These are phyloP conservation scores for Strix aluco DNA, from an alignment of 2,113 vertebrate species.

Conservation along the genomic window DNA sequence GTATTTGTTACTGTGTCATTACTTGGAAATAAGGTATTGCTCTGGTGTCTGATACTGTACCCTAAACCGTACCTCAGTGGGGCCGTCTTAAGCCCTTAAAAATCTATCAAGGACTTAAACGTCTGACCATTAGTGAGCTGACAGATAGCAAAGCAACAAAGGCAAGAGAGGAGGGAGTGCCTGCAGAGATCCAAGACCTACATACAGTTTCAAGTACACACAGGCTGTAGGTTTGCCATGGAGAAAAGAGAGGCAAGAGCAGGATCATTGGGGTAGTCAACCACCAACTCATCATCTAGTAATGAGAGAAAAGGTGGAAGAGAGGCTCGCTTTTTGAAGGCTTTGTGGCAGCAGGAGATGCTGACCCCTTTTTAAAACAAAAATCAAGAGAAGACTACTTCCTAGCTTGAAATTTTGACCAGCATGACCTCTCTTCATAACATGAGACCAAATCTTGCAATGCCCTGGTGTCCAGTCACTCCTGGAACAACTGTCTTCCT, in stretches of 20 bases:
- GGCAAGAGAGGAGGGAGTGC: background rate
- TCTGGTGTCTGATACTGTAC: background rate
- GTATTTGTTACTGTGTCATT: background rate
- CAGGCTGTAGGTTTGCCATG: background rate
- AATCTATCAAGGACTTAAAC: background rate
- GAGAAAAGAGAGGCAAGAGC: background rate
- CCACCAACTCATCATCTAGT: background rate
- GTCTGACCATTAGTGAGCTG: background rate
- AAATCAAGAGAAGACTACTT: background rate
- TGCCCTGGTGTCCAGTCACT: background rate
- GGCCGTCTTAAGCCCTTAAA: background rate
- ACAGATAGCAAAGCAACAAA: background rate
- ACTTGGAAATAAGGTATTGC: background rate
- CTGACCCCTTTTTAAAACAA: background rate
- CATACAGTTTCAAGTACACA: background rate
- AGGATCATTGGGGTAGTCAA: background rate
- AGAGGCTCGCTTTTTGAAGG: background rate
- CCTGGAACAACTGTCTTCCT: background rate
- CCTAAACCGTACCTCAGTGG: background rate
- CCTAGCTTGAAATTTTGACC: background rate
- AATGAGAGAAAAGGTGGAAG: background rate
- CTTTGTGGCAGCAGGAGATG: background rate
- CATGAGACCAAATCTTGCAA: background rate
- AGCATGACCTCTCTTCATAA: background rate
- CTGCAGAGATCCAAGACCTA: background rate